phyloP scores from a whole-genome alignment of 2,113 vertebrate genomes.

The Cebidichthys violaceus region DNA sequence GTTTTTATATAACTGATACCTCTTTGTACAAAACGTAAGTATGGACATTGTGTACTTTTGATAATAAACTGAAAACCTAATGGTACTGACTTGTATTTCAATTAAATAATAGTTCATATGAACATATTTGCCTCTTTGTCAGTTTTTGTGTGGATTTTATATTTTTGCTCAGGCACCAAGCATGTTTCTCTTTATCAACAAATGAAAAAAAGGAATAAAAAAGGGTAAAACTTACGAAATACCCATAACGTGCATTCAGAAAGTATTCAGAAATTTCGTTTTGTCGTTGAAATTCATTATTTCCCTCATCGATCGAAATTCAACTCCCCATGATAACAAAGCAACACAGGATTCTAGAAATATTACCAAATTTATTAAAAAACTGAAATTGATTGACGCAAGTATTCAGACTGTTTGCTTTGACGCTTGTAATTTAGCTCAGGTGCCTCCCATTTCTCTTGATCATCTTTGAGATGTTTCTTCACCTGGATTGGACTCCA shows the following conservation, averaged over 20 bases:
- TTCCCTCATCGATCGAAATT: background rate
- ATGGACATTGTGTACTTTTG: slow-evolving; percentile 64
- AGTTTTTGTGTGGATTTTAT: background rate
- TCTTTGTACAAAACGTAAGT: slow-evolving; percentile 80
- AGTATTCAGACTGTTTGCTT: background rate
- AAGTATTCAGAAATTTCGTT: background rate
- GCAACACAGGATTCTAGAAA: background rate
- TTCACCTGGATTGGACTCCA: background rate
- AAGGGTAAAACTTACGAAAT: too few species aligned
- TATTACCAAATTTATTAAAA: too few species aligned
- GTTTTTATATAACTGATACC: slow-evolving; percentile 79
- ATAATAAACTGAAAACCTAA: slow-evolving; percentile 61
- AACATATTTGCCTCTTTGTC: background rate
- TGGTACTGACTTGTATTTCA: slow-evolving; percentile 65
- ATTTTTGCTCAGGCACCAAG: background rate
- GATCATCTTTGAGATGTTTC: background rate
- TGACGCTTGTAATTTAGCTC: background rate
- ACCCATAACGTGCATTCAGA: background rate
- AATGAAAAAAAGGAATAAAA: background rate
- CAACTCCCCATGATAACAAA: background rate
- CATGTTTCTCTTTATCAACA: background rate
- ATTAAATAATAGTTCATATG: slow-evolving; percentile 64
- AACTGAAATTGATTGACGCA: too few species aligned
- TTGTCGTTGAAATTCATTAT: background rate
- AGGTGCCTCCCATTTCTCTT: background rate